A percentile compares a stretch with the other conserved stretches of the same genome.
Conservation (phyloP, 1,140 invertebrate genomes). For the Magallana gigas region DNA sequence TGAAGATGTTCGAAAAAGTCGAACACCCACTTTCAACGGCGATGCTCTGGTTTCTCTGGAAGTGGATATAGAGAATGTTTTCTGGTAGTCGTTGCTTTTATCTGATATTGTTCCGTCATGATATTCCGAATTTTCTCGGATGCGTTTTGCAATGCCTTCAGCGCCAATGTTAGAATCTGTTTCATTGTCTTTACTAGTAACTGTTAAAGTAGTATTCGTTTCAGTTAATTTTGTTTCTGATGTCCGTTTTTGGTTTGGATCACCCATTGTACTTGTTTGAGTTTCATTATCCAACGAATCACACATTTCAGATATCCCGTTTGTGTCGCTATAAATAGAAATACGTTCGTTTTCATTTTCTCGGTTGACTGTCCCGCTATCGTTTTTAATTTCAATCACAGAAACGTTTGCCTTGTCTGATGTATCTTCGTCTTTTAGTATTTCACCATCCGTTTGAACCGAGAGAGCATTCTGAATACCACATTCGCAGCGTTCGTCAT, state of each 20-base stretch:
- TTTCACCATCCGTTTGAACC: neutral
- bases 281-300: neutral
- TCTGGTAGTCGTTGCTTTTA: no score
- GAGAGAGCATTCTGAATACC: neutral
- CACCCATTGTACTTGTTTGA: neutral
- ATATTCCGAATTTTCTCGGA: no score
- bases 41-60: neutral
- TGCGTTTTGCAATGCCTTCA: no score
- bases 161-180: no score
- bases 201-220: no score
- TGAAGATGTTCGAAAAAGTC: conserved; percentile 4
- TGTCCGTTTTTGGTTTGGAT: neutral
- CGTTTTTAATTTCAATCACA: neutral
- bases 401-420: neutral
- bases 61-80: no score
- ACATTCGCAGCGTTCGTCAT: neutral
- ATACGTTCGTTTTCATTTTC: no score
- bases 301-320: no score
- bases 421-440: neutral
- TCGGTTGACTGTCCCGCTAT: neutral
- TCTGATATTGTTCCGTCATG: no score
- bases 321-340: no score
- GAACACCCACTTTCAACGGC: neutral
- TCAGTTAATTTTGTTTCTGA: neutral
- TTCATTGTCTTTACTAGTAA: no score